phyloP scores from a whole-genome alignment of 2,888 invertebrate species.

The Microplitis manilae region DNA sequence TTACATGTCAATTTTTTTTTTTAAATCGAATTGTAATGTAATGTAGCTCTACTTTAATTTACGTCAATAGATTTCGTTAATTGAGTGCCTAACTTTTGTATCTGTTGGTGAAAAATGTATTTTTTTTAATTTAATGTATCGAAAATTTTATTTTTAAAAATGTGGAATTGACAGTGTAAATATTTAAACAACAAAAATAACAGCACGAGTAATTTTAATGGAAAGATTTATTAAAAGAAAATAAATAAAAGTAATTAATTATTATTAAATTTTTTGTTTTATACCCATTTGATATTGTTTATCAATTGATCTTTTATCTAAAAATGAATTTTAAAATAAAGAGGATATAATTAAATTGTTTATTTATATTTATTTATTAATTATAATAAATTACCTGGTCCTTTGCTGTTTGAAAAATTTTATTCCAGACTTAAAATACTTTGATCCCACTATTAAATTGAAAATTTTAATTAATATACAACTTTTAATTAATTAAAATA shows the following conservation, averaged over 20 bases:
- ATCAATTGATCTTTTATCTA: constrained; percentile 1
- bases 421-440: too few relatives aligned
- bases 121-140: background rate
- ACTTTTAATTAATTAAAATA: too few relatives aligned
- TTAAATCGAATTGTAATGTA: background rate
- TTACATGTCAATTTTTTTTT: constrained; percentile 3
- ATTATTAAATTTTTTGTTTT: constrained; percentile 17
- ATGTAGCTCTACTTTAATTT: background rate
- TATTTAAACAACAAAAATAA: constrained; percentile 6
- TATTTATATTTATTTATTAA: constrained; percentile 10
- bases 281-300: constrained; percentile 6
- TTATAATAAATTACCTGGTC: background rate
- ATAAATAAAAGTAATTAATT: constrained; percentile 24
- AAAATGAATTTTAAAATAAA: constrained; percentile 25
- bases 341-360: constrained; percentile 31
- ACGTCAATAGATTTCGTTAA: constrained; percentile 9
- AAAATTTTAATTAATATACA: too few relatives aligned
- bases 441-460: too few relatives aligned
- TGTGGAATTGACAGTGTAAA: constrained; percentile 9
- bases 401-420: background rate
- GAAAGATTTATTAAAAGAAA: constrained; percentile 6
- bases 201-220: background rate
- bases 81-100: constrained; percentile 21
- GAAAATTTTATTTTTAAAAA: constrained; percentile 2
- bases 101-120: background rate